Conservation (phyloP, 2,113 vertebrate genomes). For the Girardinichthys multiradiatus region DNA sequence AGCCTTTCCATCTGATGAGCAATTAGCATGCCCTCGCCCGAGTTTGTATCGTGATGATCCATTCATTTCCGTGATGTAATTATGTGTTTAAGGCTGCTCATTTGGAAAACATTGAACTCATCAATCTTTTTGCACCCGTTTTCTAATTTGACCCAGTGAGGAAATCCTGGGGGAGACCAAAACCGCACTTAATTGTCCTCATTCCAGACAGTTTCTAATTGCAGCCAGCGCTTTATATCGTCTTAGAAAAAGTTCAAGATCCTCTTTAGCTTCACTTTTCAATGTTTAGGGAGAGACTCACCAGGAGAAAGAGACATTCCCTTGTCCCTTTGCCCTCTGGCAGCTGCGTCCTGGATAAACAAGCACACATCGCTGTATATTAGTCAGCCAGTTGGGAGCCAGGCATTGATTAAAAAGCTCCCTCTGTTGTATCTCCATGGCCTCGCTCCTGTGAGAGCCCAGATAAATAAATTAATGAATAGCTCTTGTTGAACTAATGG, state of each 20-base stretch:
- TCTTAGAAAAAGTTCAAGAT: constrained; percentile 72
- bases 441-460: constrained; percentile 57
- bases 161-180: constrained; percentile 70
- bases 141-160: constrained; percentile 75
- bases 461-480: constrained; percentile 73
- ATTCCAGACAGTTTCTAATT: constrained; percentile 77
- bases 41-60: constrained; percentile 80
- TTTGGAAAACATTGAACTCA: constrained; percentile 82
- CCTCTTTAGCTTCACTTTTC: constrained; percentile 38
- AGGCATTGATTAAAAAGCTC: constrained; percentile 72
- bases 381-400: constrained; percentile 61
- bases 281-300: constrained; percentile 28
- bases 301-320: constrained; percentile 51
- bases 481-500: constrained; percentile 51
- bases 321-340: constrained; percentile 67
- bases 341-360: constrained; percentile 77
- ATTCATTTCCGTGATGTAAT: constrained; percentile 81
- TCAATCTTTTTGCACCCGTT: constrained; percentile 79
- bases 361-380: constrained; percentile 70
- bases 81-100: constrained; percentile 79
- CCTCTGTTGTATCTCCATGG: constrained; percentile 62
- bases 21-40: constrained; percentile 78
- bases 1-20: constrained; percentile 78
- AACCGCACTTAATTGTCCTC: constrained; percentile 80
- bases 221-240: constrained; percentile 74